Evolutionary conservation across 2,888 invertebrate genomes (phyloP).

Genomic region (Thera britannica): DNA sequence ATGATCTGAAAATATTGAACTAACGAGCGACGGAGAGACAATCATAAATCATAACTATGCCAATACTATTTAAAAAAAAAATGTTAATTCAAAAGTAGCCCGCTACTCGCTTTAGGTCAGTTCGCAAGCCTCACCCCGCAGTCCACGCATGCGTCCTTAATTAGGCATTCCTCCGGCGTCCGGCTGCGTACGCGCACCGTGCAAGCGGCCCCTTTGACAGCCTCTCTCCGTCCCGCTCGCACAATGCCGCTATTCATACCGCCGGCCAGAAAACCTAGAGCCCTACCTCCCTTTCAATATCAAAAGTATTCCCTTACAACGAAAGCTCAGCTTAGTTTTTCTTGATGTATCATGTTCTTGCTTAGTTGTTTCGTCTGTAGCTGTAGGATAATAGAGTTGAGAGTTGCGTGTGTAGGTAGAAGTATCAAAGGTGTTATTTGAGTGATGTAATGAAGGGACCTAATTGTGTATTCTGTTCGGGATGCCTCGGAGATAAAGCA

Average conservation of each 20-base stretch:
- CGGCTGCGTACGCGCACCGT: conserved; percentile 76
- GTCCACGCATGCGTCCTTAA: conserved; percentile 83
- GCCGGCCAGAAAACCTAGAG: conserved; percentile 48
- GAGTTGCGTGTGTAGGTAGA: conserved; percentile 34
- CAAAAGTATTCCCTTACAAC: conserved; percentile 62
- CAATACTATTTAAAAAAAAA: too few species aligned
- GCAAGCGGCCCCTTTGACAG: conserved; percentile 78
- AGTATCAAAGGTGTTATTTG: conserved; percentile 79
- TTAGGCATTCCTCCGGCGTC: conserved; percentile 82
- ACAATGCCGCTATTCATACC: conserved; percentile 80
- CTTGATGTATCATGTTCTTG: conserved; percentile 48
- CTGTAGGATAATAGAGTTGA: conserved; percentile 31
- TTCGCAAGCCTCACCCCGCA: conserved; percentile 47
- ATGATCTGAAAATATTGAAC: too few species aligned
- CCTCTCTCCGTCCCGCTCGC: conserved; percentile 69
- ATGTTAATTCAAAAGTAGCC: too few species aligned
- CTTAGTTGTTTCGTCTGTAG: conserved; percentile 42
- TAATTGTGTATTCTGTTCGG: conserved; percentile 82
- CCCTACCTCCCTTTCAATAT: conserved; percentile 68
- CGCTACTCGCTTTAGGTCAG: conserved; percentile 36
- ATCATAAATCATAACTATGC: too few species aligned
- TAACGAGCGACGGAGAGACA: too few species aligned
- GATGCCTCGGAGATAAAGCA: conserved; percentile 70
- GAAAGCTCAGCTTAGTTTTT: conserved; percentile 51
- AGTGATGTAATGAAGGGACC: conserved; percentile 82